Percentiles rank a stretch among this genome's conserved stretches.
These are phyloP conservation scores for Diorhabda carinulata DNA, from an alignment of 1,140 invertebrate genomes.

Conservation along the genomic window DNA sequence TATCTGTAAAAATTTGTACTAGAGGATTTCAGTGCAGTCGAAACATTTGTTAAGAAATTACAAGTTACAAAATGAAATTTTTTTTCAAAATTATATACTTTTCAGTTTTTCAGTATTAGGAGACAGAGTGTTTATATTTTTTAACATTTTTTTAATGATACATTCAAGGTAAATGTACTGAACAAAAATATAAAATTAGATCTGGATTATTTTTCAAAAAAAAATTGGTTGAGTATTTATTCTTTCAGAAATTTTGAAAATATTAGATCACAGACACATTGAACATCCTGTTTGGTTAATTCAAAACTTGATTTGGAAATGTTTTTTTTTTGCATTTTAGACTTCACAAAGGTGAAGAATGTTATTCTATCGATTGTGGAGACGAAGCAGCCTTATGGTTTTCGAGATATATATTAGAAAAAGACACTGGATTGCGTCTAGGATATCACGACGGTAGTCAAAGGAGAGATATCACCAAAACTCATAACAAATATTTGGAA, in stretches of 20 bases:
- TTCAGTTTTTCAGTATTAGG: too few relatives aligned
- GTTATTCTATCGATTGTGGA: slow-evolving; percentile 58
- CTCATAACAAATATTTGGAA: slow-evolving; percentile 31
- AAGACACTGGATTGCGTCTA: slow-evolving; percentile 54
- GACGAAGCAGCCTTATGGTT: slow-evolving; percentile 59
- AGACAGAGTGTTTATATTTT: too few relatives aligned
- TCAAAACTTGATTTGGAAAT: background rate
- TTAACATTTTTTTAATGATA: too few relatives aligned
- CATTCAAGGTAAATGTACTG: too few relatives aligned
- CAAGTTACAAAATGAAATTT: too few relatives aligned
- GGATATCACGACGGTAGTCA: slow-evolving; percentile 54
- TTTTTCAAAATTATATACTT: too few relatives aligned
- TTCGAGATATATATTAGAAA: slow-evolving; percentile 55
- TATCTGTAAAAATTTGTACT: too few relatives aligned
- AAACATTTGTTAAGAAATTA: too few relatives aligned
- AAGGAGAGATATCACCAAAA: slow-evolving; percentile 33
- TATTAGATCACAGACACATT: background rate
- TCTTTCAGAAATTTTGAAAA: background rate
- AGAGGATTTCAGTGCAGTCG: too few relatives aligned
- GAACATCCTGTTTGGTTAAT: background rate
- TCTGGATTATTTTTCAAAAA: background rate
- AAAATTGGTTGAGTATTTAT: background rate
- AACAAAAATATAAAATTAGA: too few relatives aligned
- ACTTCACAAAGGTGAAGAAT: slow-evolving; percentile 37
- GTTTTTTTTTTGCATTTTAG: background rate